Evolutionary conservation across 2,113 vertebrate genomes (phyloP), one percentile per base, ranked within the genome.

Genomic region (Echinops telfairi): DNA sequence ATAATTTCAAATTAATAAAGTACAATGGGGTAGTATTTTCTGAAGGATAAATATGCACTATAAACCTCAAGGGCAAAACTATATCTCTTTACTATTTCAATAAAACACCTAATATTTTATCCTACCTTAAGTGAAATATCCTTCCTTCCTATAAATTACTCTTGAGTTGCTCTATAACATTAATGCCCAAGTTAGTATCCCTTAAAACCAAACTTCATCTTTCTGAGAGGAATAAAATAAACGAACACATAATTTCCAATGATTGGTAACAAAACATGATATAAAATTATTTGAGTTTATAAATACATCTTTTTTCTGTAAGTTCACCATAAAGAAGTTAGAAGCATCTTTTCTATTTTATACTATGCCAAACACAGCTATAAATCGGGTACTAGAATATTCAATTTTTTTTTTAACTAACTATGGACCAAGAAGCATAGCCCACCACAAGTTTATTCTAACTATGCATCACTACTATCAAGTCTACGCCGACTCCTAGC

Each of bases 401-500:
- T 93, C 78, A 88, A 92, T 92, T 88, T 92, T 6, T 88, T 36
- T 82, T 91, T 83, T 80, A 83, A 87, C 68, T 33, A 94, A 92
- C 31, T 79, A 0, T 77, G 19, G 33, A 66, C 33, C 58, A 89
- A 91, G 47, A 78, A 78, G 43, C 1, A 12, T 77, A 79, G 33
- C 43, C 12, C 53, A 31, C 31, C 19, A 91, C 17, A 53, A 70
- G 11, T 71, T 92, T 66, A 90, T 90, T 85, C 91, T 16, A 31
- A 82, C 78, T 1, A 94, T 20, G 60, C 4, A 81, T 53, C 83
- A 85, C 20, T 10, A 20, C 33, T 20, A 19, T 36, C 7, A 22
- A 22, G 33, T n/a, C 1, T 15, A 19, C n/a, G 19, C n/a, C 3
- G 20, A 36, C 33, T 36, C 71, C 36, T 9, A 73, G 71, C 0